phyloP scores from a whole-genome alignment of 2,797 vertebrate genomes.

The Tokudaia muenninki region DNA sequence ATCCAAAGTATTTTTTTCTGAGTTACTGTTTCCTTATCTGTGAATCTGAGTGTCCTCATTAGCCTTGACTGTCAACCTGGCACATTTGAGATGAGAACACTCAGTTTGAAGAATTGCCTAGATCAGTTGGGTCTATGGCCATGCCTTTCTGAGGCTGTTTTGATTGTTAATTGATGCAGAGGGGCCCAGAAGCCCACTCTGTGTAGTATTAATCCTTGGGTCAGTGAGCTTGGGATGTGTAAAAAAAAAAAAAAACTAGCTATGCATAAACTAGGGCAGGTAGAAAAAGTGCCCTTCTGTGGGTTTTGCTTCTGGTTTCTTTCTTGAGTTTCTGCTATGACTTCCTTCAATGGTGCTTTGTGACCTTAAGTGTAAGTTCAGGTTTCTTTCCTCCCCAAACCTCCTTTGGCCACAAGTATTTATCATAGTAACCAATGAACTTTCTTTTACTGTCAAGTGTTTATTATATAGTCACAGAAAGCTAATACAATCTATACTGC shows the following conservation, averaged over 20 bases:
- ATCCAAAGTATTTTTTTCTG: neutral
- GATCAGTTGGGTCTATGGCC: neutral
- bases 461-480: neutral
- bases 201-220: no score
- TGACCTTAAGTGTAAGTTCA: neutral
- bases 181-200: no score
- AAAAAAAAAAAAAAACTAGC: neutral
- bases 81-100: neutral
- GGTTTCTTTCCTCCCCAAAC: neutral
- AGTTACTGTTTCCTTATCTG: neutral
- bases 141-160: neutral
- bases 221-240: neutral
- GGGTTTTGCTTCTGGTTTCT: neutral
- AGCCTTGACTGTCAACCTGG: neutral
- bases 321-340: neutral
- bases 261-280: no score
- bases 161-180: neutral
- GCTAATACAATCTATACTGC: neutral
- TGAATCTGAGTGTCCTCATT: neutral
- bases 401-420: neutral
- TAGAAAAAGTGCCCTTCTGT: neutral
- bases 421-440: neutral
- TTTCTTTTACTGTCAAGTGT: neutral
- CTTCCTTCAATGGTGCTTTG: neutral
- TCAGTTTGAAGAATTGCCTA: neutral